Evolutionary conservation across 2,888 invertebrate genomes (phyloP).

Genomic region (Chymomyza caudatula): DNA sequence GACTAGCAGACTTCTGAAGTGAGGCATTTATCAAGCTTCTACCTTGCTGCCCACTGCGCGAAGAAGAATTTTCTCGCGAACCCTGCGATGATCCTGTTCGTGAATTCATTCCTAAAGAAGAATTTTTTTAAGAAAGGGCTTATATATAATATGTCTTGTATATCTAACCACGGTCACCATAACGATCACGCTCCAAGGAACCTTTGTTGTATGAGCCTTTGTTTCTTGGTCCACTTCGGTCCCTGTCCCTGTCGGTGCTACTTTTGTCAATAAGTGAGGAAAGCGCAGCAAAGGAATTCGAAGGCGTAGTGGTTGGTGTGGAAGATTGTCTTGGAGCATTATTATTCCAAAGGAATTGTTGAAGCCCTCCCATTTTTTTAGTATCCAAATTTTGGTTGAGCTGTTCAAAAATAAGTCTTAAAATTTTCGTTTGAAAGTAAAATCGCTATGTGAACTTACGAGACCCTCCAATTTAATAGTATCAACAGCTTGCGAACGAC

Average conservation of each 20-base stretch:
- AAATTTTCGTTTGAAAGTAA: not conserved
- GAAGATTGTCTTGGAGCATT: slow-evolving; percentile 46
- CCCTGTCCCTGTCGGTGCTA: slow-evolving; percentile 53
- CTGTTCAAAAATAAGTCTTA: slow-evolving; percentile 28
- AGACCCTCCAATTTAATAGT: slow-evolving; percentile 73
- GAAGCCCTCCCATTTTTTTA: slow-evolving; percentile 74
- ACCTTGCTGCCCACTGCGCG: slow-evolving; percentile 64
- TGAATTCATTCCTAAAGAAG: slow-evolving; percentile 77
- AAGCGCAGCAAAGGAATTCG: slow-evolving; percentile 75
- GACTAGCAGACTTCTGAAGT: slow-evolving; percentile 77
- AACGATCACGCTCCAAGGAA: slow-evolving; percentile 76
- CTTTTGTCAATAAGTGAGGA: slow-evolving; percentile 70
- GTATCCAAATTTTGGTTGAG: slow-evolving; percentile 70
- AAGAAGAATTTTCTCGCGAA: slow-evolving; percentile 78
- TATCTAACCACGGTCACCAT: slow-evolving; percentile 60
- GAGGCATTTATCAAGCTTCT: slow-evolving; percentile 65
- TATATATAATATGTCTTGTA: not conserved
- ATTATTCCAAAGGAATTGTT: slow-evolving; percentile 71
- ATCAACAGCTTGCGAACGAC: slow-evolving; percentile 73
- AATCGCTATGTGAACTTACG: slow-evolving; percentile 50
- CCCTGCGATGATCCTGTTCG: slow-evolving; percentile 82
- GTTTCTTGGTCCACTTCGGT: slow-evolving; percentile 72
- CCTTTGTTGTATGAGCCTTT: slow-evolving; percentile 75
- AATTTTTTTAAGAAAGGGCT: not conserved
- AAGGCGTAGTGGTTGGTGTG: slow-evolving; percentile 65